A percentile compares a stretch with the other conserved stretches of the same genome.
Conservation (phyloP, 2,113 vertebrate species). For the Struthio camelus region DNA sequence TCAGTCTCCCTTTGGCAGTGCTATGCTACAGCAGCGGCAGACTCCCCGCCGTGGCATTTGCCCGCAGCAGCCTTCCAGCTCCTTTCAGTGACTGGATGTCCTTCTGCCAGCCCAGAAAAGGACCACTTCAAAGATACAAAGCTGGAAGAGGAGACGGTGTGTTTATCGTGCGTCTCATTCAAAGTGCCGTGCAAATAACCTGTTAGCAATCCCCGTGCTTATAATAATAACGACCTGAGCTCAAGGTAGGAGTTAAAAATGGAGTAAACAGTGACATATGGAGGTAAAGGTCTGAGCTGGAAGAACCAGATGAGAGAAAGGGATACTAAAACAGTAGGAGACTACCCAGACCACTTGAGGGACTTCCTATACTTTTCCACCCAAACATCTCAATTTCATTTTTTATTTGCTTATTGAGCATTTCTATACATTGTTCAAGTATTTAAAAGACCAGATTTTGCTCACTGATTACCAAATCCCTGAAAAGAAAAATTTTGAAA, state of each 20-base stretch:
- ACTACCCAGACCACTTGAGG: background rate
- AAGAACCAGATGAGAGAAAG: background rate
- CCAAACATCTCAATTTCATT: background rate
- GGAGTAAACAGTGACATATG: background rate
- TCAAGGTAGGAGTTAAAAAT: background rate
- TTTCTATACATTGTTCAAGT: background rate
- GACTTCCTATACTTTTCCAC: background rate
- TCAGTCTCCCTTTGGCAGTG: conserved; percentile 13
- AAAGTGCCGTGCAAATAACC: background rate
- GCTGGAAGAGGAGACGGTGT: conserved; percentile 44
- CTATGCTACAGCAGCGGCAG: conserved; percentile 22
- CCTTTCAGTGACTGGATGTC: background rate
- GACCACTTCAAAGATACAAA: conserved; percentile 38
- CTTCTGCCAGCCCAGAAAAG: conserved; percentile 33
- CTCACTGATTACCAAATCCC: background rate
- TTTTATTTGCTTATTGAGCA: background rate
- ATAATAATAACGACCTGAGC: background rate
- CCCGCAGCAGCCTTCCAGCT: conserved; percentile 31
- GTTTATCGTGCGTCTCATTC: conserved; percentile 16
- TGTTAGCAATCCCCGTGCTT: background rate
- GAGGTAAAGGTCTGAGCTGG: background rate
- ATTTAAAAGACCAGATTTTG: background rate
- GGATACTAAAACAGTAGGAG: background rate
- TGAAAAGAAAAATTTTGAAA: background rate
- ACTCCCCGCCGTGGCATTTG: background rate